A percentile compares a stretch with the other conserved stretches of the same genome.
Evolutionary conservation across 2,888 invertebrate species (phyloP).

Genomic region (Stratiomys singularior): DNA sequence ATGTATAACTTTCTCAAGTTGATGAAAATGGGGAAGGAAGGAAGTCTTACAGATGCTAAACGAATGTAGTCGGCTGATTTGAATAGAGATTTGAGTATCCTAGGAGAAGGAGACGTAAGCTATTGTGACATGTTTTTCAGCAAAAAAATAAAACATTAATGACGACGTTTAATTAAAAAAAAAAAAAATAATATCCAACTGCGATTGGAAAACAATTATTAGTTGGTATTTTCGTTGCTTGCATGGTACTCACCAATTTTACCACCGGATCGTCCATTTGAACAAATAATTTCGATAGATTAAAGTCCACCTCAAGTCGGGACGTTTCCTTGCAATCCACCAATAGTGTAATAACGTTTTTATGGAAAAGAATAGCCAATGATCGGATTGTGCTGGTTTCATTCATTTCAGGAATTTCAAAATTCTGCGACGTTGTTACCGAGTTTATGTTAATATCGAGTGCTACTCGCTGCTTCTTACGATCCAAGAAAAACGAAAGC

Average conservation of each 20-base stretch:
- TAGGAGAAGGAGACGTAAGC: too few species aligned
- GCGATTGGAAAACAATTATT: too few species aligned
- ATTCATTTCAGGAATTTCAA: slow-evolving; percentile 64
- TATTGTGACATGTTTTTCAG: too few species aligned
- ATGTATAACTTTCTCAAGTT: too few species aligned
- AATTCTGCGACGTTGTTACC: slow-evolving; percentile 62
- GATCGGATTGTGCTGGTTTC: slow-evolving; percentile 65
- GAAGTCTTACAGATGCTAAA: too few species aligned
- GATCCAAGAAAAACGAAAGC: slow-evolving; percentile 66
- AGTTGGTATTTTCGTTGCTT: too few species aligned
- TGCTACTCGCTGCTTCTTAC: slow-evolving; percentile 64
- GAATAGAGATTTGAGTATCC: too few species aligned
- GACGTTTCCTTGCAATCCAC: slow-evolving; percentile 65
- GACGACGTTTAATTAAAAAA: too few species aligned
- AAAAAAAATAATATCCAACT: too few species aligned
- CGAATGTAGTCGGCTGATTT: too few species aligned
- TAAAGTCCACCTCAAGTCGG: slow-evolving; percentile 63
- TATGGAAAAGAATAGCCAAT: slow-evolving; percentile 62
- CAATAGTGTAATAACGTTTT: slow-evolving; percentile 61
- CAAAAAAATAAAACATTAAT: too few species aligned
- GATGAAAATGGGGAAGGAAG: too few species aligned
- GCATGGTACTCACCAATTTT: slow-evolving; percentile 60
- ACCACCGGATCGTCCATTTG: slow-evolving; percentile 66
- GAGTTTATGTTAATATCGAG: slow-evolving; percentile 63
- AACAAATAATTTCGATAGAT: slow-evolving; percentile 63